Conservation (phyloP, 2,113 vertebrate species). For the Pituophis catenifer region DNA sequence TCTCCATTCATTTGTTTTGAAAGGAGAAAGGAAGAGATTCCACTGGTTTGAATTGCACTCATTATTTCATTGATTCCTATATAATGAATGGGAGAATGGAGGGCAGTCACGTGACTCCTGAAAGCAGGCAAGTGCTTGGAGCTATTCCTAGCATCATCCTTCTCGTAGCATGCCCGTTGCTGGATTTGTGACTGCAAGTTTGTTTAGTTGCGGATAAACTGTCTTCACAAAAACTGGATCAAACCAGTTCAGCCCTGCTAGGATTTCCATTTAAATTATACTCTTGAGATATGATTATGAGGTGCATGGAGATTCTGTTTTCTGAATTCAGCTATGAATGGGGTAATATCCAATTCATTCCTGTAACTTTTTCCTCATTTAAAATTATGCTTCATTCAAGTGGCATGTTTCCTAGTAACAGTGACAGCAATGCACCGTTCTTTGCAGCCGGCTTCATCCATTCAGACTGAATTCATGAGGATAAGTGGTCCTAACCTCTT, state of each 20-base stretch:
- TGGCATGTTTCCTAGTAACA: background rate
- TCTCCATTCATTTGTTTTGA: background rate
- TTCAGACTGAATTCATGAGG: background rate
- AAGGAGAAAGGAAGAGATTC: background rate
- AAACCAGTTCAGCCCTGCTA: constrained; percentile 46
- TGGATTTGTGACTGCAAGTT: constrained; percentile 59
- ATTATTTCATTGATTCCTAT: constrained; percentile 24
- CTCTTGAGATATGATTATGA: constrained; percentile 49
- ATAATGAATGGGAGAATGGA: background rate
- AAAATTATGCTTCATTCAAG: background rate
- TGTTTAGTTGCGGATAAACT: constrained; percentile 54
- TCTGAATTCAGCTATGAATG: constrained; percentile 41
- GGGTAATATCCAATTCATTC: background rate
- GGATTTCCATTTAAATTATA: constrained; percentile 55
- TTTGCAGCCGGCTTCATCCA: background rate
- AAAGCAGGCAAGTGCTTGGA: constrained; percentile 7
- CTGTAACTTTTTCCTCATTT: constrained; percentile 26
- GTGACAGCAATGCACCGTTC: background rate
- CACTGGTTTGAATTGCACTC: background rate
- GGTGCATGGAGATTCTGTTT: background rate
- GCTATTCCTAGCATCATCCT: background rate
- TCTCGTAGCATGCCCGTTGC: constrained; percentile 37
- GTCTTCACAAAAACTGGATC: constrained; percentile 59
- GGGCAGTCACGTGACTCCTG: background rate
- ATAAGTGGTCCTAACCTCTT: background rate